Evolutionary conservation across 2,113 vertebrate genomes (phyloP), one percentile per base, ranked within the genome.

Genomic region (Typhlomys cinereus): DNA sequence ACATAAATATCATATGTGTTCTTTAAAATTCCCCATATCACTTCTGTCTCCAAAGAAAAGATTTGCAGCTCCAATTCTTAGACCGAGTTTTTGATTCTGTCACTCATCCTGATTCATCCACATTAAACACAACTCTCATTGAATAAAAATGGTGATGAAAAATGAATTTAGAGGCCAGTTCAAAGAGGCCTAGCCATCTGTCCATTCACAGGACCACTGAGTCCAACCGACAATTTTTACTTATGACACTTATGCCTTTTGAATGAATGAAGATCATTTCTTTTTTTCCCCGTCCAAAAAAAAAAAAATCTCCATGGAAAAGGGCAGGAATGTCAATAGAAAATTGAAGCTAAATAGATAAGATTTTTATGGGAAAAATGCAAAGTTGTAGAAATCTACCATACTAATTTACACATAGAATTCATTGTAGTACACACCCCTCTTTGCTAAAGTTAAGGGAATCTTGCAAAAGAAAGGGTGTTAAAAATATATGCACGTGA

Each of bases 151-250:
- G 25, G 34, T 62, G 3, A 15, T 48, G 29, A 70, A 75, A 76
- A 62, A 71, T 46, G 67, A 73, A 88, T 29, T 78, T 27, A 64
- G 79, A 86, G 20, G n/a, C 48, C 69, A 90, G 21, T 61, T 71
- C 25, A 86, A 75, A 46, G 31, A 59, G 81, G 39, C 34, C 46
- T 44, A 64, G 41, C 74, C 76, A 27, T 66, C 10, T 6, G 25
- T 86, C 41, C 44, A n/a, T 80, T 85, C 14, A 54, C 69, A 64
- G 29, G n/a, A 88, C 13, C 11, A 85, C 3, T 85, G 41, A 85
- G 71, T 18, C 88, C n/a, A 74, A 88, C 29, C 2, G 36, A 52
- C 18, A 83, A 48, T 89, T 91, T 76, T 12, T 85, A 94, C 80
- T 75, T 91, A 31, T 90, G 25, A 52, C 23, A 88, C 9, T n/a